Evolutionary conservation across 2,888 invertebrate genomes (phyloP), one percentile per base, ranked within the genome.

Genomic region (Prenolepis imparis): DNA sequence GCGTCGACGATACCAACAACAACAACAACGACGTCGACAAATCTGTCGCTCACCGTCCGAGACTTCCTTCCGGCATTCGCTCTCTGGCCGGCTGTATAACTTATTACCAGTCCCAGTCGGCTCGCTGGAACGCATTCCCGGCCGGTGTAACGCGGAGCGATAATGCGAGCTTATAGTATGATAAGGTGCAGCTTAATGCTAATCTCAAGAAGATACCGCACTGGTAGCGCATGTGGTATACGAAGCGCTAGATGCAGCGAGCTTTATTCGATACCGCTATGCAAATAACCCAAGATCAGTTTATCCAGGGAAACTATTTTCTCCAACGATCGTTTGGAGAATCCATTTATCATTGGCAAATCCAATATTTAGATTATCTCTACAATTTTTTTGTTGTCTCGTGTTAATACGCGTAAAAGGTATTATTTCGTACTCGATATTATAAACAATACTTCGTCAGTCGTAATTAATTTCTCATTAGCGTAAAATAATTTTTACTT

Each of bases 141-240:
- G 59, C 64, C 67, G 52, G 72, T 87, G 72, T 86, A 84, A 86
- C 86, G 83, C 64, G 24, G 59, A 72, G 84, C 80, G 86, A 86
- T 92, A 91, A 88, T 85, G 72, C 88, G 74, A 73, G 91, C 91
- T 91, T 90, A 88, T 91, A 88, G 88, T 89, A 91, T 91, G 91
- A 92, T 92, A 92, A 92, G 90, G 88, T 89, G 86, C 84, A 87
- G 91, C 92, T 92, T 92, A 91, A 59, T 83, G 90, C 77, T 92
- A 92, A 92, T 92, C 88, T 88, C 90, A 88, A 85, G 81, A 84
- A 88, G 85, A 82, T 87, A 87, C 88, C 82, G 66, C 85, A 32
- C 57, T 18, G 70, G 87, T 87, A 82, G 77, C 75, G 83, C 61
- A 48, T 18, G 0, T 28, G 28, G n/a, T 32, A n/a, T 3, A n/a